Conservation (phyloP, 2,797 vertebrate genomes). For the Carcharodon carcharias region DNA sequence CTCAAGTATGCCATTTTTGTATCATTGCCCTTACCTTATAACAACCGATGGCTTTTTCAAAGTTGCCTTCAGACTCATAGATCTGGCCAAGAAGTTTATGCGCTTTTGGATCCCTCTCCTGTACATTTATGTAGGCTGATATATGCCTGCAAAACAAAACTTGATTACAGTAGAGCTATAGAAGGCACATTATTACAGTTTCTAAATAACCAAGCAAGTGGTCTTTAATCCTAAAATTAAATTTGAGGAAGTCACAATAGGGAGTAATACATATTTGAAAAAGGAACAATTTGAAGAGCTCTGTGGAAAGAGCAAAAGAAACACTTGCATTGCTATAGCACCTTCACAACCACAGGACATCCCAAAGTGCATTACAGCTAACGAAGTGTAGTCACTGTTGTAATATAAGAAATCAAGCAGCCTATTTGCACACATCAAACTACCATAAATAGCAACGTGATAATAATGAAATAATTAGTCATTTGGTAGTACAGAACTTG, state of each 20-base stretch:
- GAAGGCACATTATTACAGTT: not conserved
- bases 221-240: not conserved
- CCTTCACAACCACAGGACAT: not conserved
- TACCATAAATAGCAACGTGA: not conserved
- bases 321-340: not conserved
- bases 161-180: not conserved
- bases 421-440: not conserved
- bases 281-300: not conserved
- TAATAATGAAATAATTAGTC: no score
- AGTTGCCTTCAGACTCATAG: constrained; percentile 78
- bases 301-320: not conserved
- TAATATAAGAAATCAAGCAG: not conserved
- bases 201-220: not conserved
- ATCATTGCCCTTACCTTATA: constrained; percentile 70
- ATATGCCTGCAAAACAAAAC: constrained; percentile 63
- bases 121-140: constrained; percentile 79
- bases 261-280: not conserved
- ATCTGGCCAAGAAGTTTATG: constrained; percentile 92
- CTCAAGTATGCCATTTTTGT: not conserved
- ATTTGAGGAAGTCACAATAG: not conserved
- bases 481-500: no score
- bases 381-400: not conserved
- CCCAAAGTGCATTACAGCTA: not conserved
- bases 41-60: constrained; percentile 85
- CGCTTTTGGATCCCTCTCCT: constrained; percentile 93